A percentile compares a stretch with the other conserved stretches of the same genome.
These are phyloP conservation scores for Microplitis mediator DNA, from an alignment of 1,140 invertebrate species.

Conservation along the genomic window DNA sequence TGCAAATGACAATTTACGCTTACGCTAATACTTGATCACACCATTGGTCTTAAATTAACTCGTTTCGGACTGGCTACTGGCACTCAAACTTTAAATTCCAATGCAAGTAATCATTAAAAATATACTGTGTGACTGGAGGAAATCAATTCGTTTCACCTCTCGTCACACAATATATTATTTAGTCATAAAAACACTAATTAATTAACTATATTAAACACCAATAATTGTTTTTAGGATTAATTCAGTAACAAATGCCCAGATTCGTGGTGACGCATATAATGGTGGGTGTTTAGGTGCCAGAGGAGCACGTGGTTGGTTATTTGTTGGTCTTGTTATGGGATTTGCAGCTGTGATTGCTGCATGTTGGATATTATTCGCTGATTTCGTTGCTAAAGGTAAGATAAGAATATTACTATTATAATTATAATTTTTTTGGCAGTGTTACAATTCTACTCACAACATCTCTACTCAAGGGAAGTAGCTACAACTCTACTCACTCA, in stretches of 20 bases:
- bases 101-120: too few relatives aligned
- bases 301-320: slow-evolving; percentile 93
- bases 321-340: slow-evolving; percentile 93
- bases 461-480: too few relatives aligned
- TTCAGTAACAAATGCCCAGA: slow-evolving; percentile 93
- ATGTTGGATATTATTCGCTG: slow-evolving; percentile 93
- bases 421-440: neutral
- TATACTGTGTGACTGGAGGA: too few relatives aligned
- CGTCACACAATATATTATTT: neutral
- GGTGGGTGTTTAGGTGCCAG: slow-evolving; percentile 87
- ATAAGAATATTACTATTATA: neutral
- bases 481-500: too few relatives aligned
- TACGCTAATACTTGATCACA: too few relatives aligned
- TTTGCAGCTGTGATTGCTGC: slow-evolving; percentile 95
- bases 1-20: too few relatives aligned
- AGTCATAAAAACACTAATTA: slow-evolving; percentile 6
- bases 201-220: neutral
- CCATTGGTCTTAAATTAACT: too few relatives aligned
- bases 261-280: slow-evolving; percentile 85
- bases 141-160: too few relatives aligned
- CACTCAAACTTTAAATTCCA: too few relatives aligned
- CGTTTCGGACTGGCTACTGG: too few relatives aligned
- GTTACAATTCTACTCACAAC: too few relatives aligned
- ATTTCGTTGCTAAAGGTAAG: slow-evolving; percentile 67
- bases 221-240: slow-evolving; percentile 75